A percentile compares a stretch with the other conserved stretches of the same genome.
Conservation (phyloP, 2,113 vertebrate species). For the Pavo muticus region DNA sequence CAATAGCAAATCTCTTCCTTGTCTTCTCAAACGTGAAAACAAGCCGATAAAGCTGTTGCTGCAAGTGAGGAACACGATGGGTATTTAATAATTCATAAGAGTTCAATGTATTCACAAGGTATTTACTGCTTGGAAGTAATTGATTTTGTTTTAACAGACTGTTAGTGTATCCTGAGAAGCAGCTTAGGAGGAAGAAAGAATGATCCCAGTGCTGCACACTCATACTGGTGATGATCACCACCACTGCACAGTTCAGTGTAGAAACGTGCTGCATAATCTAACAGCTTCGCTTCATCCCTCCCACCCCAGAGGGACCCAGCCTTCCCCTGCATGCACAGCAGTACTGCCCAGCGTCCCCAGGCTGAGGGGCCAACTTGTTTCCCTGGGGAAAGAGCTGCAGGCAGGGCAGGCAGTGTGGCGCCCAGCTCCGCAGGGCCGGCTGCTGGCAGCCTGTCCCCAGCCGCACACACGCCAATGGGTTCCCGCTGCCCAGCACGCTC, state of each 20-base stretch:
- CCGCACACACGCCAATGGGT: too few species aligned
- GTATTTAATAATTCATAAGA: not conserved
- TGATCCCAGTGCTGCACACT: not conserved
- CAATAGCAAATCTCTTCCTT: not conserved
- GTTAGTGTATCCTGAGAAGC: not conserved
- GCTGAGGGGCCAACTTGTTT: too few species aligned
- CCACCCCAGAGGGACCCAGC: too few species aligned
- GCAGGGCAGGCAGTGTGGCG: too few species aligned
- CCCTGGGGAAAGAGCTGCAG: too few species aligned
- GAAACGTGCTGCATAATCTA: not conserved
- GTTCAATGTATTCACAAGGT: not conserved
- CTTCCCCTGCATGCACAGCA: accelerated
- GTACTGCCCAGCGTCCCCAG: accelerated
- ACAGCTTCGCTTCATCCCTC: not conserved
- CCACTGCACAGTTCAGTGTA: not conserved
- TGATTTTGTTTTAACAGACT: not conserved
- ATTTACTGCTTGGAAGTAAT: not conserved
- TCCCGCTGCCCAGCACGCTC: too few species aligned
- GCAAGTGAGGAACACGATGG: accelerated
- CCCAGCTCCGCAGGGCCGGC: not conserved
- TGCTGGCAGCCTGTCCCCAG: not conserved
- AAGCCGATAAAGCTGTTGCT: not conserved
- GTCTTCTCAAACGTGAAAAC: not conserved
- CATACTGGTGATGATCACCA: too few species aligned
- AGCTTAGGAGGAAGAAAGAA: not conserved